These are phyloP conservation scores for Calyptomena viridis DNA, from an alignment of 2,113 vertebrate genomes.

Conservation along the genomic window DNA sequence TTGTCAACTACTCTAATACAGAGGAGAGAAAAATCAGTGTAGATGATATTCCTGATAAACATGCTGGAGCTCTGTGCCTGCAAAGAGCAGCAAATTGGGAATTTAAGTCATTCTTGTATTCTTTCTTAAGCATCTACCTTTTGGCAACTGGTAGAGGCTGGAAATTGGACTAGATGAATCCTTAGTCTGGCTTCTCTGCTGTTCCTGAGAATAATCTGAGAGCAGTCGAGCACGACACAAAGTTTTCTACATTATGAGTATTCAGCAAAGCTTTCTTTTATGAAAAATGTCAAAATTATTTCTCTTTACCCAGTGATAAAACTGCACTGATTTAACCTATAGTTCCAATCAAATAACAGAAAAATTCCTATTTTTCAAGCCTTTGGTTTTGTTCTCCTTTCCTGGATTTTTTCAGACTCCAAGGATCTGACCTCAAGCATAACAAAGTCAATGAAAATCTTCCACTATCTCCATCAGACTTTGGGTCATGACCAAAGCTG, in stretches of 20 bases:
- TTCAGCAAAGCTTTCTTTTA: background rate
- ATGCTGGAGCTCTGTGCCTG: background rate
- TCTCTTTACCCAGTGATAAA: background rate
- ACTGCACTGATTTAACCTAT: background rate
- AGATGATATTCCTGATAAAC: background rate
- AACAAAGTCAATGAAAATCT: background rate
- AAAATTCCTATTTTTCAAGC: background rate
- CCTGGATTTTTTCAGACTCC: background rate
- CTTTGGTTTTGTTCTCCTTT: background rate
- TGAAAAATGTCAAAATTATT: background rate
- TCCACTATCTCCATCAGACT: background rate
- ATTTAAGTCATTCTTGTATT: background rate
- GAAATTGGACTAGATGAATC: background rate
- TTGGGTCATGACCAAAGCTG: slow-evolving; percentile 19
- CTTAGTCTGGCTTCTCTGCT: background rate
- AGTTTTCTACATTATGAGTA: background rate
- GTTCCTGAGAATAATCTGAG: background rate
- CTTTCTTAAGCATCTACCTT: background rate
- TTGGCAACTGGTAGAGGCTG: background rate
- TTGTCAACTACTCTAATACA: background rate
- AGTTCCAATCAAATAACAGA: background rate
- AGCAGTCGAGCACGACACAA: background rate
- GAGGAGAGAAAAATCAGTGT: background rate
- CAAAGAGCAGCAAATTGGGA: background rate
- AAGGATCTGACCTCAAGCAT: background rate